phyloP scores from a whole-genome alignment of 2,113 vertebrate genomes.

The Synchiropus splendidus region DNA sequence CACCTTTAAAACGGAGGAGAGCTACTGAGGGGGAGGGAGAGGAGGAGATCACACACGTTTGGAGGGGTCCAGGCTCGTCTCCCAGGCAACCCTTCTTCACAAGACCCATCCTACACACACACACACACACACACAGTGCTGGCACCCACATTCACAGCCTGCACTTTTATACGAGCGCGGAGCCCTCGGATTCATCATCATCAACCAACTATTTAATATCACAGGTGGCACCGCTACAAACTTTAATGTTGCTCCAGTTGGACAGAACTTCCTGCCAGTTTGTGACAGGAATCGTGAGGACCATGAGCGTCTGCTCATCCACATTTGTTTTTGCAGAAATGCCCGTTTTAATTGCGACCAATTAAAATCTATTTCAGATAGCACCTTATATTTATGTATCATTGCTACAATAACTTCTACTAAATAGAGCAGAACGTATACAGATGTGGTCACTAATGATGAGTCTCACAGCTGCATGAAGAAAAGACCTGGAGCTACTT shows the following conservation, averaged over 20 bases:
- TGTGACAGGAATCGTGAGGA: no score
- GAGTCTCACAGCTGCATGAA: no score
- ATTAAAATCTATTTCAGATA: no score
- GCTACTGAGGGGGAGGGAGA: neutral
- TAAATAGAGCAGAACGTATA: no score
- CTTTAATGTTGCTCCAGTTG: slow-evolving; percentile 1
- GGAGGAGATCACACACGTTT: slow-evolving; percentile 20
- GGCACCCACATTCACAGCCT: slow-evolving; percentile 16
- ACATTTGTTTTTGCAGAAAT: no score
- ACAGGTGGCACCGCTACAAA: slow-evolving; percentile 46
- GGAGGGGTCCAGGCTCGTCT: slow-evolving; percentile 52
- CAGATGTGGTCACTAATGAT: no score
- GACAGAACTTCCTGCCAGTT: no score
- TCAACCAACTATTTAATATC: slow-evolving; percentile 40
- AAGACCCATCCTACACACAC: slow-evolving; percentile 32
- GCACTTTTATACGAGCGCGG: slow-evolving; percentile 29
- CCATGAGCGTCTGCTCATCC: no score
- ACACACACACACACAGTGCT: slow-evolving; percentile 9
- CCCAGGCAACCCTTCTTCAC: slow-evolving; percentile 57
- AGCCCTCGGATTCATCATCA: slow-evolving; percentile 23
- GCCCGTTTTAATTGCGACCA: no score
- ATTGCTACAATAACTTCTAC: no score
- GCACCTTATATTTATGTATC: no score
- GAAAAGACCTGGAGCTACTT: no score
- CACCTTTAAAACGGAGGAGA: slow-evolving; percentile 34